Conservation (phyloP, 2,797 vertebrate species). For the Vultur gryphus region DNA sequence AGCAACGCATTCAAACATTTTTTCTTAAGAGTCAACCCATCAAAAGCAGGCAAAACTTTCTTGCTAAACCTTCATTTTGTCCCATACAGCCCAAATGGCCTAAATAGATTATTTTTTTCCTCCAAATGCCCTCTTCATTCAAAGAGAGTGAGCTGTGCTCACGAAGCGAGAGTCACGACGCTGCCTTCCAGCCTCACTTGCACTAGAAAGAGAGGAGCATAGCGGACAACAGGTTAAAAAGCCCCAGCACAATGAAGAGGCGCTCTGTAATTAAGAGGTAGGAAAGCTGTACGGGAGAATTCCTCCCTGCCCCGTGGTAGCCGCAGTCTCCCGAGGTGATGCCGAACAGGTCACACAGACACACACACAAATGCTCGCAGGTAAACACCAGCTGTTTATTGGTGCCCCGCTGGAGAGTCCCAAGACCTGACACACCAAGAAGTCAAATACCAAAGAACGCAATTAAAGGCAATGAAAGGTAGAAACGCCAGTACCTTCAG, state of each 20-base stretch:
- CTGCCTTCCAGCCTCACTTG: not conserved
- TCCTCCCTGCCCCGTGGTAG: not conserved
- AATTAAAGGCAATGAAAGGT: not conserved
- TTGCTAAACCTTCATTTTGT: not conserved
- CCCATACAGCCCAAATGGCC: not conserved
- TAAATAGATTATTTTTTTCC: no score
- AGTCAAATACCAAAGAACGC: not conserved
- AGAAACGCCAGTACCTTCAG: not conserved
- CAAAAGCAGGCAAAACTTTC: not conserved
- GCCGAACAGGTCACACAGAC: not conserved
- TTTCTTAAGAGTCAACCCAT: not conserved
- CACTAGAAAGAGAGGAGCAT: not conserved
- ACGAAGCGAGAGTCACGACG: rapidly evolving
- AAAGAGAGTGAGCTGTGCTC: not conserved
- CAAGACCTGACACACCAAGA: not conserved
- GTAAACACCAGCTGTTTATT: not conserved
- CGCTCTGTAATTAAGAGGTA: not conserved
- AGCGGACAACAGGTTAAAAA: not conserved
- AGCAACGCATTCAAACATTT: not conserved
- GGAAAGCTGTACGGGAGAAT: not conserved
- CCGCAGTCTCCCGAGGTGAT: not conserved
- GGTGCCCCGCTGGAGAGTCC: not conserved
- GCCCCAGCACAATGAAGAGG: not conserved
- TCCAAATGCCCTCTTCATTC: not conserved
- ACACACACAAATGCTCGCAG: not conserved